Conservation (phyloP, 2,113 vertebrate genomes). For the Alethe castanea region DNA sequence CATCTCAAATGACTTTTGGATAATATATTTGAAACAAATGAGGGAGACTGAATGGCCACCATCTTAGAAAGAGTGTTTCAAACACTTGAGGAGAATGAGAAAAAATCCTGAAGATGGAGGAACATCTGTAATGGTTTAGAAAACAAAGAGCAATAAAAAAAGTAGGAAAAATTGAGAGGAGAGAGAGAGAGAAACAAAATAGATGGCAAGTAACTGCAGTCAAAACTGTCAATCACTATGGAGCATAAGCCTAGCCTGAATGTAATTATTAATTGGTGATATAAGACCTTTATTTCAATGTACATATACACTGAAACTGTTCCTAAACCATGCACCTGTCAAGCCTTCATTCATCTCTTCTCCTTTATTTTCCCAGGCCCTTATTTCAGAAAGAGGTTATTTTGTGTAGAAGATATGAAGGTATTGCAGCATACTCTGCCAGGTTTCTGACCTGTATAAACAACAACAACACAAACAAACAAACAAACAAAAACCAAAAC, state of each 20-base stretch:
- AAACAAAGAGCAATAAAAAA: neutral
- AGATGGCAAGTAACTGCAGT: neutral
- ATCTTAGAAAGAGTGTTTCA: neutral
- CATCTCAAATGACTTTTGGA: neutral
- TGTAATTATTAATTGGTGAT: neutral
- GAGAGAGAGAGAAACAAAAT: neutral
- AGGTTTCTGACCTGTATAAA: neutral
- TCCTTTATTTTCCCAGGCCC: neutral
- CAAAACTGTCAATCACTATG: neutral
- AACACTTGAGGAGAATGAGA: neutral
- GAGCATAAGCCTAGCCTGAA: neutral
- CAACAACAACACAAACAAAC: neutral
- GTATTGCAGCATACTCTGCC: neutral
- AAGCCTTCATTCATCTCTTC: neutral
- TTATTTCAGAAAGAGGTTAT: neutral
- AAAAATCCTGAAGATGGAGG: neutral
- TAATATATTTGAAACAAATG: neutral
- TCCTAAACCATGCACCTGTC: fast-evolving
- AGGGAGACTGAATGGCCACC: neutral
- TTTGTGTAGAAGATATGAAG: neutral
- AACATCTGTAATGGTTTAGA: neutral
- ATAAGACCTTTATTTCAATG: neutral
- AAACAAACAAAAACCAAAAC: too few relatives aligned
- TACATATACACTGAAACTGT: neutral
- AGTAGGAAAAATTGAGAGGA: neutral